A percentile compares a stretch with the other conserved stretches of the same genome.
Evolutionary conservation across 2,797 vertebrate genomes (phyloP).

Genomic region (Trachurus trachurus): DNA sequence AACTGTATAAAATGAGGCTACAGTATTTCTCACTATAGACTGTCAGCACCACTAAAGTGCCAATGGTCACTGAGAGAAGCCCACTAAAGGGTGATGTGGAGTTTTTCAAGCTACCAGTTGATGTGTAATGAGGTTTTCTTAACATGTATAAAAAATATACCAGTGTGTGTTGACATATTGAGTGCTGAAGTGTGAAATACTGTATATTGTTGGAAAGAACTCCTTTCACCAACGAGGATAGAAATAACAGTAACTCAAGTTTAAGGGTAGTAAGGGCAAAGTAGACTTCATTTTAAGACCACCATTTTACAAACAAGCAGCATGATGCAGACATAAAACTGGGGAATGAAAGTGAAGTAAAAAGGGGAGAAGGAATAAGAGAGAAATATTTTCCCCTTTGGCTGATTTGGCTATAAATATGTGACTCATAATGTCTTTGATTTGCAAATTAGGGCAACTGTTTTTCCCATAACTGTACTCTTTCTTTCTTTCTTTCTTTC

Average conservation of each 20-base stretch:
- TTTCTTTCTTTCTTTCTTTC: slow-evolving; percentile 15
- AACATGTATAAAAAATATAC: too few species aligned
- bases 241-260: slow-evolving; percentile 2
- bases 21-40: neutral
- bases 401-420: slow-evolving; percentile 79
- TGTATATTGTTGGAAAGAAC: neutral
- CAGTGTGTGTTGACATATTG: neutral
- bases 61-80: neutral
- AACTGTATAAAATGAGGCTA: too few species aligned
- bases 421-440: slow-evolving; percentile 79
- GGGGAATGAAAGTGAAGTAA: slow-evolving; percentile 33
- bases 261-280: neutral
- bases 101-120: neutral
- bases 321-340: slow-evolving; percentile 36
- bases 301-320: slow-evolving; percentile 37
- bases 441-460: slow-evolving; percentile 79
- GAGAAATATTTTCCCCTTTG: slow-evolving; percentile 60
- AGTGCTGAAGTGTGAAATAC: neutral
- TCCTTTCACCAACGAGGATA: neutral
- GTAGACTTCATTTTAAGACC: slow-evolving; percentile 35
- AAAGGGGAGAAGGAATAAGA: slow-evolving; percentile 34
- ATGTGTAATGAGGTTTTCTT: too few species aligned
- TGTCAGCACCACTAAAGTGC: neutral
- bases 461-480: slow-evolving; percentile 52
- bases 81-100: neutral